These are phyloP conservation scores for Thryonomys swinderianus DNA, from an alignment of 2,113 vertebrate species.

Conservation along the genomic window DNA sequence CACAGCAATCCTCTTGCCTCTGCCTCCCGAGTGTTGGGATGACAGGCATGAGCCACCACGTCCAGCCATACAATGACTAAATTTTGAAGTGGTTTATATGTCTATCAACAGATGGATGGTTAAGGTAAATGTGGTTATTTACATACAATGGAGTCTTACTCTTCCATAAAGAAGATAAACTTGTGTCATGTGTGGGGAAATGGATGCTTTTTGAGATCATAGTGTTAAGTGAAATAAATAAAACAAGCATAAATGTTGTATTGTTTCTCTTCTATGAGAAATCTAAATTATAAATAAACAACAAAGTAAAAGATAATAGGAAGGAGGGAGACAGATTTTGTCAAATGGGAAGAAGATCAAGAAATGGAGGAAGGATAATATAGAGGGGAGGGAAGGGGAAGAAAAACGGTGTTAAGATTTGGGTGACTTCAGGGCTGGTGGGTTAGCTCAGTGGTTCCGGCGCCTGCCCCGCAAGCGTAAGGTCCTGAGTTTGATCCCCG, in stretches of 20 bases:
- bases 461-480: too few species aligned
- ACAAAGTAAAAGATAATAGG: neutral
- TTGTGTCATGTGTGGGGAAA: neutral
- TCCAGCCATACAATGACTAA: neutral
- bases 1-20: too few species aligned
- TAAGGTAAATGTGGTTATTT: neutral
- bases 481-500: too few species aligned
- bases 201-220: neutral
- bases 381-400: neutral
- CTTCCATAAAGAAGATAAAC: neutral
- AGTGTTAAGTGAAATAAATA: neutral
- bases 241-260: neutral
- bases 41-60: too few species aligned
- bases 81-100: neutral
- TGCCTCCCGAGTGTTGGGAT: too few species aligned
- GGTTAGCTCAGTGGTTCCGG: too few species aligned
- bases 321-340: neutral
- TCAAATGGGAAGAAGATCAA: neutral
- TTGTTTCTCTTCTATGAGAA: neutral
- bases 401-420: neutral
- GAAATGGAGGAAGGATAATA: neutral
- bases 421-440: too few species aligned
- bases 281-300: neutral
- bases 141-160: neutral
- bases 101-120: neutral